Percentiles rank a stretch among this genome's conserved stretches.
phyloP scores from a whole-genome alignment of 2,888 invertebrate genomes.

The Acleris sparsana region DNA sequence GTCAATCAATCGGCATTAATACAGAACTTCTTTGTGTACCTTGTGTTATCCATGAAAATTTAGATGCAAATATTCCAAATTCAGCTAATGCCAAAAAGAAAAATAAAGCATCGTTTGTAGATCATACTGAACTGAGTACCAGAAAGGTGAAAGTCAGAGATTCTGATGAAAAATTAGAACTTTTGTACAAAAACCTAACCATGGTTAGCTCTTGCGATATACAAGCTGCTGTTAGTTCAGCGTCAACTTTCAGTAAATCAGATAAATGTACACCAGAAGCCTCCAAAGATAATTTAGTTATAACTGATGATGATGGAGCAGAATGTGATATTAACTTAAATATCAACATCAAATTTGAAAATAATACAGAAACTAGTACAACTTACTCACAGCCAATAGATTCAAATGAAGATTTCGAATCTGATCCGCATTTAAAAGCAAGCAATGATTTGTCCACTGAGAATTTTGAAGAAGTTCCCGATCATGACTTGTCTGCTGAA shows the following conservation, averaged over 20 bases:
- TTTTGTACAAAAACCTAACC: slow-evolving; percentile 70
- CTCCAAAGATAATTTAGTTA: not conserved
- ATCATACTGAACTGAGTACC: slow-evolving; percentile 36
- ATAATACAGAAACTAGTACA: slow-evolving; percentile 1
- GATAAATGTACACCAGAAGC: slow-evolving; percentile 38
- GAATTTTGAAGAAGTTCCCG: slow-evolving; percentile 49
- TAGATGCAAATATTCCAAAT: slow-evolving; percentile 49
- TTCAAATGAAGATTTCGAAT: slow-evolving; percentile 22
- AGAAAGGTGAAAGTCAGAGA: slow-evolving; percentile 35
- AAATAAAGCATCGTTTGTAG: slow-evolving; percentile 39
- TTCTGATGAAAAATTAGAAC: slow-evolving; percentile 57
- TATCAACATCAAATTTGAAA: not conserved
- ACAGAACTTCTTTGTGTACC: slow-evolving; percentile 69
- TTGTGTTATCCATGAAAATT: slow-evolving; percentile 67
- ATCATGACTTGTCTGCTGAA: slow-evolving; percentile 55
- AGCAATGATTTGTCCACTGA: slow-evolving; percentile 55
- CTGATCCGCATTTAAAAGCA: slow-evolving; percentile 47
- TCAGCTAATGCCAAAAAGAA: slow-evolving; percentile 43
- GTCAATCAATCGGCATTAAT: slow-evolving; percentile 67
- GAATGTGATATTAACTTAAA: slow-evolving; percentile 6
- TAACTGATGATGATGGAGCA: not conserved
- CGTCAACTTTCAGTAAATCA: slow-evolving; percentile 46
- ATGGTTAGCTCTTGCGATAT: slow-evolving; percentile 59
- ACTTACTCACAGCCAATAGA: slow-evolving; percentile 13
- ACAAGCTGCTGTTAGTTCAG: slow-evolving; percentile 45